Evolutionary conservation across 1,140 invertebrate species (phyloP).

Genomic region (Bombus turneri): DNA sequence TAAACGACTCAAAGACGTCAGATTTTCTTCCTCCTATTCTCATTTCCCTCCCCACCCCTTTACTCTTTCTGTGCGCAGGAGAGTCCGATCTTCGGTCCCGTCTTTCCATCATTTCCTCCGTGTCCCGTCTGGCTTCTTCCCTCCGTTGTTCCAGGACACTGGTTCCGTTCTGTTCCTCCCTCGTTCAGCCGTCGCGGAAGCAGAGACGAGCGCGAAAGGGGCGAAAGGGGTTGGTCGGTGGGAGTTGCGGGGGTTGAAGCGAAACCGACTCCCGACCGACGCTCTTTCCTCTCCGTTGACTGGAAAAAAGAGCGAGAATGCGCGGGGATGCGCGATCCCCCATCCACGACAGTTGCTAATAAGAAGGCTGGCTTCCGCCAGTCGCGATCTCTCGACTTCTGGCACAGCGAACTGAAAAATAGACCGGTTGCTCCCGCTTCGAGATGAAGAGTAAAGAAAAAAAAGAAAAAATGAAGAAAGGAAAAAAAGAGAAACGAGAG

Average conservation of each 20-base stretch:
- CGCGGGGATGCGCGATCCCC: constrained; percentile 48
- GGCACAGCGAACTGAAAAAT: constrained; percentile 46
- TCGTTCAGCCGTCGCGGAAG: constrained; percentile 42
- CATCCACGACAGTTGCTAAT: constrained; percentile 64
- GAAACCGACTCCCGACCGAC: constrained; percentile 43
- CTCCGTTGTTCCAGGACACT: constrained; percentile 63
- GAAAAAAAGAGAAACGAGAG: background rate
- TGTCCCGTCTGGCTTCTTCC: constrained; percentile 23
- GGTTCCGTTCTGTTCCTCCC: constrained; percentile 60
- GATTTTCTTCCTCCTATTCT: background rate
- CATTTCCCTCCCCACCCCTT: background rate
- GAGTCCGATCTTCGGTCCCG: constrained; percentile 41
- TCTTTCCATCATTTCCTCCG: constrained; percentile 55
- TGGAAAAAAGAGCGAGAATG: constrained; percentile 61
- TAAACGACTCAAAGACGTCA: background rate
- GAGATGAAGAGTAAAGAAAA: background rate
- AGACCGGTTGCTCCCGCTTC: background rate
- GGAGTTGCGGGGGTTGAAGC: background rate
- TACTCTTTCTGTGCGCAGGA: background rate
- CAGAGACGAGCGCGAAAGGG: constrained; percentile 20
- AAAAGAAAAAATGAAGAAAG: background rate
- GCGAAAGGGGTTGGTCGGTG: constrained; percentile 6
- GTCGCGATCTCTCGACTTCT: constrained; percentile 46
- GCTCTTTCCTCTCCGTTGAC: constrained; percentile 62
- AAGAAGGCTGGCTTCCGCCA: constrained; percentile 57